Conservation (phyloP, 2,113 vertebrate genomes). For the Melanerpes formicivorus region DNA sequence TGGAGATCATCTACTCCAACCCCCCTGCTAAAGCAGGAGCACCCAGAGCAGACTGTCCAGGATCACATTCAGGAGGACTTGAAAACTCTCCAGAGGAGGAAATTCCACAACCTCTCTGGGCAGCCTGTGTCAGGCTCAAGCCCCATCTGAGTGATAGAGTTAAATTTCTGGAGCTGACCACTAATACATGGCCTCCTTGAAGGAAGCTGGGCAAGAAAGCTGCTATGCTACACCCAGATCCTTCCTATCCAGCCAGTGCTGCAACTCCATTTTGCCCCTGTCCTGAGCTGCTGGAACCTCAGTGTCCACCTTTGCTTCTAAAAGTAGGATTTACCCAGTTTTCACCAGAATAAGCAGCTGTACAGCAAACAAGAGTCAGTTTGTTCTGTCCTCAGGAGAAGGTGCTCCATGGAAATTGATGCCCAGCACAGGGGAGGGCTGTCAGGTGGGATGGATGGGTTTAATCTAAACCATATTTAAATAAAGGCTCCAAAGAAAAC, state of each 20-base stretch:
- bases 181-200: not conserved
- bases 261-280: fast-evolving
- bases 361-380: not conserved
- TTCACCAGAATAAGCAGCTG: not conserved
- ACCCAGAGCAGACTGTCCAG: too few species aligned
- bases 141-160: too few species aligned
- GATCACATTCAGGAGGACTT: too few species aligned
- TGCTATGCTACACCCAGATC: not conserved
- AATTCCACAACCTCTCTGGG: too few species aligned
- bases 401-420: not conserved
- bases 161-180: not conserved
- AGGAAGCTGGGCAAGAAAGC: not conserved
- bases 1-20: too few species aligned
- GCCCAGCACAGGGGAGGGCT: not conserved
- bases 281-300: not conserved
- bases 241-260: not conserved
- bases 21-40: too few species aligned
- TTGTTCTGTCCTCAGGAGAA: not conserved
- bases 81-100: too few species aligned
- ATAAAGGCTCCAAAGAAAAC: not conserved
- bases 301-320: not conserved
- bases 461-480: not conserved
- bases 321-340: not conserved
- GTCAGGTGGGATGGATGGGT: not conserved
- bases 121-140: not conserved